Base-by-base conservation (phyloP, 2,888 invertebrate species). In the Tachina lurida region DNA sequence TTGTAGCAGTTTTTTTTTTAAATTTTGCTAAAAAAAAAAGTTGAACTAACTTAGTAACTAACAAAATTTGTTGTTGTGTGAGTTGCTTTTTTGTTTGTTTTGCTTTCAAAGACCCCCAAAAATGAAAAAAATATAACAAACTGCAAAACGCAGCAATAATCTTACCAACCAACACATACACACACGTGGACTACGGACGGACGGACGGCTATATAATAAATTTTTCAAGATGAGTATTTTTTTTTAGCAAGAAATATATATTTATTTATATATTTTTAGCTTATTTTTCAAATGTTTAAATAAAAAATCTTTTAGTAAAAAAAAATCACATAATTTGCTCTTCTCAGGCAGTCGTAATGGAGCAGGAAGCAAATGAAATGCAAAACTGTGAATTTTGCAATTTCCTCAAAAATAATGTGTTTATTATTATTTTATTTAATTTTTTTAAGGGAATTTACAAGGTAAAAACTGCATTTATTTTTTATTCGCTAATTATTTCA, bases 31-130 rank as follows among this genome's bases (percentile, higher is more conserved):
- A 71, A 63, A 60, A 68, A n/a, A 68, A 81, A 78, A 75, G 52
- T 58, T 63, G 13, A 75, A 83, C 86, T 79, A 86, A 86, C 82
- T 76, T 86, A 71, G 83, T 86, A 71, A 86, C 86, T 86, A 83
- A 86, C 70, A 81, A 79, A 60, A 71, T 75, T 71, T 71, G 56
- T 54, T 70, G 31, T n/a, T 54, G 60, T 70, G 49, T 15, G 47
- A 60, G 13, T 47, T 31, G 31, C 31, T 31, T 45, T 60, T 68
- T 12, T 39, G 4, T 49, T 54, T 63, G 2, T 67, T 45, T 45
- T 58, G 4, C 58, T 56, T 68, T 41, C 12, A 19, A 56, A 75
- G 52, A 62, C 70, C 58, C 47, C 19, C 22, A 68, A 81, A 82
- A 60, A 52, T 15, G 47, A 12, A 52, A 54, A 12, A 52, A 41